Percentiles rank a stretch among this genome's conserved stretches.
phyloP scores from a whole-genome alignment of 2,113 vertebrate genomes.

The Mustelus asterias region DNA sequence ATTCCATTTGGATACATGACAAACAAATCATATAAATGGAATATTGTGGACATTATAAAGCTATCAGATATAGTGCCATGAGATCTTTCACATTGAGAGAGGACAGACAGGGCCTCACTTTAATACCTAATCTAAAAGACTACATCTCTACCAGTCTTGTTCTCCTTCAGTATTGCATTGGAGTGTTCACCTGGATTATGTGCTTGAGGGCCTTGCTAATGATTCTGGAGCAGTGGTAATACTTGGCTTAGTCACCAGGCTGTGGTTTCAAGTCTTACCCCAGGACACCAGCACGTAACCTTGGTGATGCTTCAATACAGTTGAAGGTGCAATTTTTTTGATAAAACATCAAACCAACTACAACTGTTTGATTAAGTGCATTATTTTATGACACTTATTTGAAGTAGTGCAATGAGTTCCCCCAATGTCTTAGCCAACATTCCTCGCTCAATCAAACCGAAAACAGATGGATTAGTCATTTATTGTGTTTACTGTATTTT shows the following conservation, averaged over 20 bases:
- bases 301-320: neutral
- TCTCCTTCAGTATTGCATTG: neutral
- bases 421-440: too few relatives aligned
- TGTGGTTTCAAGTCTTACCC: neutral
- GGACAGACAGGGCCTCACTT: too few relatives aligned
- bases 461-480: too few relatives aligned
- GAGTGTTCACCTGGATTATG: neutral
- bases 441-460: too few relatives aligned
- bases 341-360: too few relatives aligned
- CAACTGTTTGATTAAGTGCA: neutral
- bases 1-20: neutral
- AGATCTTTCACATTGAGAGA: neutral
- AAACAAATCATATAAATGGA: neutral
- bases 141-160: neutral
- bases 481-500: too few relatives aligned
- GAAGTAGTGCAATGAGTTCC: neutral
- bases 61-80: neutral
- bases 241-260: neutral
- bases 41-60: neutral
- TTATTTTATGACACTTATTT: neutral
- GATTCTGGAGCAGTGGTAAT: neutral
- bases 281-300: neutral
- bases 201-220: neutral
- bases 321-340: too few relatives aligned
- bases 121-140: neutral